Base-by-base conservation (phyloP, 1,140 invertebrate genomes). In the Philopotamus ludificatus region DNA sequence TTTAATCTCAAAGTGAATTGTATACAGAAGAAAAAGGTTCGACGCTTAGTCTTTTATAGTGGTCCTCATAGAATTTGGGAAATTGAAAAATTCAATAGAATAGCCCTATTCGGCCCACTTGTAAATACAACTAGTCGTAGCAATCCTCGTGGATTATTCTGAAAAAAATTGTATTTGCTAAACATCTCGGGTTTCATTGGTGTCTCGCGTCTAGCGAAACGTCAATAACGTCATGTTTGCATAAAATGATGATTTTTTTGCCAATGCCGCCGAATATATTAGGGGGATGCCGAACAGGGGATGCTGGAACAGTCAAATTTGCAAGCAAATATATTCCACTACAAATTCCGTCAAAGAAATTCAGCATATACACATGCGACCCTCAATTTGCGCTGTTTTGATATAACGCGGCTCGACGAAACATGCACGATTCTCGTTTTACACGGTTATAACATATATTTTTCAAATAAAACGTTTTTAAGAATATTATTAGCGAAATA, bases 51-150 rank as follows among this genome's bases (percentile, higher is more conserved):
- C 18, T 50, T 44, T 39, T 51, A 51, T 53, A 62, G 45, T 51
- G 26, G n/a, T 25, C 49, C 12, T 49, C 25, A 51, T 62, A 62
- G 60, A 62, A 62, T 51, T 51, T n/a, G 49, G 47, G 60, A 62
- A 62, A 62, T 62, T 51, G 60, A 62, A 62, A 62, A 62, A 62
- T 62, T 62, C 60, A 62, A 62, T 62, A 21, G 57, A 25, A 22
- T 42, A 16, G 4, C 18, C 44, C 44, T 20, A 16, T 47, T 16
- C 21, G 23, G 50, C 7, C 16, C 9, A 8, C 23, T 8, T 53
- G 23, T 12, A 53, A 53, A 22, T n/a, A n/a, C n/a, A n/a, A n/a
- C n/a, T n/a, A n/a, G n/a, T n/a, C n/a, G n/a, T n/a, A n/a, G n/a
- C n/a, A n/a, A n/a, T n/a, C n/a, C n/a, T n/a, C n/a, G n/a, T n/a